Percentiles rank a stretch among this genome's conserved stretches.
Evolutionary conservation across 1,140 invertebrate genomes (phyloP).

Genomic region (Drosophila sechellia): DNA sequence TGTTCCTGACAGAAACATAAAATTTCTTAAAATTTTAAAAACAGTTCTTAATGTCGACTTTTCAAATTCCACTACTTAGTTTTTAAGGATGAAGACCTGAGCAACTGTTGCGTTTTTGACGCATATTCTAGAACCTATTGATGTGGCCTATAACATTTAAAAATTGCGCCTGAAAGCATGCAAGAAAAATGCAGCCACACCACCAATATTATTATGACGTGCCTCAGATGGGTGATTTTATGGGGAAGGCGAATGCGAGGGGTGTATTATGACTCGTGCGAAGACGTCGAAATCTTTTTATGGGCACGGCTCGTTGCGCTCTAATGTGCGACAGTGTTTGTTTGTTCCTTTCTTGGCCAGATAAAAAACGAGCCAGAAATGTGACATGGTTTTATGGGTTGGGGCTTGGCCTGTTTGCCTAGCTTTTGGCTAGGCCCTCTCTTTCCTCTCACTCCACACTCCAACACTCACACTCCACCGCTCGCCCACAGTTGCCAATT

Average conservation of each 20-base stretch:
- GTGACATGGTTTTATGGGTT: slow-evolving; percentile 70
- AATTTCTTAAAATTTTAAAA: too few species aligned
- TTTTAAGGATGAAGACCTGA: not conserved
- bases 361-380: slow-evolving; percentile 46
- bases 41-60: too few species aligned
- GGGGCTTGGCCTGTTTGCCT: slow-evolving; percentile 67
- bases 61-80: too few species aligned
- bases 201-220: slow-evolving; percentile 25
- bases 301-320: slow-evolving; percentile 72
- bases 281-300: slow-evolving; percentile 56
- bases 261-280: slow-evolving; percentile 13
- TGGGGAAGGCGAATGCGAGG: slow-evolving; percentile 6
- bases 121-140: not conserved
- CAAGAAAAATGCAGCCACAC: slow-evolving; percentile 30
- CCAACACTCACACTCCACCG: not conserved
- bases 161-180: slow-evolving; percentile 52
- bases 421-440: slow-evolving; percentile 6
- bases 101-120: not conserved
- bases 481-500: slow-evolving; percentile 30
- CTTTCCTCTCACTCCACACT: slow-evolving; percentile 13
- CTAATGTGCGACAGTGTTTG: slow-evolving; percentile 40
- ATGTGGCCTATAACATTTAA: not conserved
- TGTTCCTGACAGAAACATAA: too few species aligned
- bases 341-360: slow-evolving; percentile 61
- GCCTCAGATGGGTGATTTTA: slow-evolving; percentile 34